Base-by-base conservation (phyloP, 2,888 invertebrate genomes). In the Rhopalosiphum nymphaeae region DNA sequence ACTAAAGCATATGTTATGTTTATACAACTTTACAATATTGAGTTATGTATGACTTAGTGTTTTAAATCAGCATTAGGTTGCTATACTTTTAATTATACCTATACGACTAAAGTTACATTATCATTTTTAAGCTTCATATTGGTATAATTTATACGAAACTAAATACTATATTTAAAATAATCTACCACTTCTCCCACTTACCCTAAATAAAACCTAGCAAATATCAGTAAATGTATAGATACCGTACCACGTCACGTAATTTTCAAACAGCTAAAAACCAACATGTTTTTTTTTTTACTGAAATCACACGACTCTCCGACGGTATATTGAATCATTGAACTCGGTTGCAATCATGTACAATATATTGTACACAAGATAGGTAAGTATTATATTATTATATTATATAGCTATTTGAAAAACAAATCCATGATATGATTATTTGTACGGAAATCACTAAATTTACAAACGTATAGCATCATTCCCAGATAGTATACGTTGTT, bases 401-500 rank as follows among this genome's bases (percentile, higher is more conserved):
- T 36, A 78, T 78, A 78, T 78, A 78, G 9, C 9, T 42, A 21
- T 61, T 61, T 67, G 46, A 46, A 86, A 87, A 87, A 92, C 57
- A 61, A 61, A 86, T 56, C 86, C 5, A 46, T 42, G 86, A 92
- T 67, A 92, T 67, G 49, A 67, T 42, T 92, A 42, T 92, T 92
- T 92, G 92, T 88, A 88, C 87, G 92, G 92, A 92, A 92, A 92
- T 46, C 49, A 42, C 26, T 25, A 56, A 42, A 42, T 89, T 89
- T 36, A 89, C 89, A 29, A 53, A 86, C 44, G 25, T 46, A 53
- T 78, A 78, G 13, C 67, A 49, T 78, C 26, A 46, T 29, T 46
- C 9, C 9, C 42, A 57, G 57, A 89, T 89, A 84, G 46, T 29
- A 42, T 5, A 26, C 42, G 89, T 11, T 29, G 61, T 44, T 46